Evolutionary conservation across 2,113 vertebrate species (phyloP).

Genomic region (Lipophrys pholis): DNA sequence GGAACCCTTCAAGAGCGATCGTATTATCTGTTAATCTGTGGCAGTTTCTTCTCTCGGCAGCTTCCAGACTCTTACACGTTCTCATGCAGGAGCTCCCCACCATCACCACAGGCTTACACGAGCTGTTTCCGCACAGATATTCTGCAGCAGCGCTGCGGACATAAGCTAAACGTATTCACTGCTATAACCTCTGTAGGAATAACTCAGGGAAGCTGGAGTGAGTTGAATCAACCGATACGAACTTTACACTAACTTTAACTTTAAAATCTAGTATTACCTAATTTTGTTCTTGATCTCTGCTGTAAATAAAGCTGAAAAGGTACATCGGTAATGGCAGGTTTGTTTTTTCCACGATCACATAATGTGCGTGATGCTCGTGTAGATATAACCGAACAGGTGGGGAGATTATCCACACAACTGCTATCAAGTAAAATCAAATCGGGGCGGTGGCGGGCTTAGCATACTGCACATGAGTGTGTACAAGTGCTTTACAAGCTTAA

Average conservation of each 20-base stretch:
- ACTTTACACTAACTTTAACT: too few species aligned
- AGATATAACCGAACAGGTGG: constrained; percentile 9
- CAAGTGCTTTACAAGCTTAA: not conserved
- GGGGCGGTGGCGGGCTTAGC: not conserved
- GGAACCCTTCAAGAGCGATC: constrained; percentile 6
- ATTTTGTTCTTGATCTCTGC: not conserved
- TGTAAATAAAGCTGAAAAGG: not conserved
- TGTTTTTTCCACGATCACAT: too few species aligned
- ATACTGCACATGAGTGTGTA: not conserved
- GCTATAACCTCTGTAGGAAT: not conserved
- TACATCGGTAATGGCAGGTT: too few species aligned
- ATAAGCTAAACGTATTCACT: constrained; percentile 1
- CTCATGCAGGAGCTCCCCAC: constrained; percentile 9
- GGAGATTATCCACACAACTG: constrained; percentile 19
- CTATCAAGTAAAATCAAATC: constrained; percentile 26
- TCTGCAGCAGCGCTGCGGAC: not conserved
- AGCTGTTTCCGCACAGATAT: constrained; percentile 9
- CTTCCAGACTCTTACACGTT: not conserved
- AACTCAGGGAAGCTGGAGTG: not conserved
- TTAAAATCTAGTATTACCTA: not conserved
- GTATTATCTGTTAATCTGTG: not conserved
- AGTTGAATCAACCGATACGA: too few species aligned
- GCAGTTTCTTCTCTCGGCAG: constrained; percentile 3
- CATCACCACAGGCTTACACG: not conserved
- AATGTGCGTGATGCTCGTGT: too few species aligned